These are phyloP conservation scores for Cyclura pinguis DNA, from an alignment of 2,797 vertebrate genomes.

Conservation along the genomic window DNA sequence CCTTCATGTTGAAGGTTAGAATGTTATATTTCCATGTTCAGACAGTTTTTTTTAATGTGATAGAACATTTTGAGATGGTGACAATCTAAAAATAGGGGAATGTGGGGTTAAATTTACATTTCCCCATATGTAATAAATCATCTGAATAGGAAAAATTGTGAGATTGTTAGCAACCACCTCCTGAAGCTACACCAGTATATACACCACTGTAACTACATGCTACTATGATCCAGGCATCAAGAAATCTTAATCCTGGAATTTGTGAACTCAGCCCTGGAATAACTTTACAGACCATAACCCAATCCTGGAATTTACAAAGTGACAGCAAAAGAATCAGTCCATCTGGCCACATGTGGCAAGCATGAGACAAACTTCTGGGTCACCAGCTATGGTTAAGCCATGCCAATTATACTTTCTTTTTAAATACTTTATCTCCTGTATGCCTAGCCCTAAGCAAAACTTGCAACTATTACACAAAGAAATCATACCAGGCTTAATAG, in stretches of 20 bases:
- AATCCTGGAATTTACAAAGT: no score
- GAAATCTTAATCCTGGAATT: not conserved
- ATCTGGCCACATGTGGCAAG: not conserved
- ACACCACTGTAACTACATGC: no score
- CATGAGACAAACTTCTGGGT: not conserved
- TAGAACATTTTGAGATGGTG: no score
- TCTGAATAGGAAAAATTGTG: not conserved
- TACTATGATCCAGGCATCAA: not conserved
- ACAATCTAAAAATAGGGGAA: no score
- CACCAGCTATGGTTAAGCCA: not conserved
- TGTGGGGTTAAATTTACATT: no score
- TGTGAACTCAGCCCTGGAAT: not conserved
- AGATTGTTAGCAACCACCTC: not conserved
- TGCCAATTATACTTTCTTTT: not conserved
- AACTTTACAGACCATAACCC: no score
- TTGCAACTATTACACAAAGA: not conserved
- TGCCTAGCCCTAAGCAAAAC: not conserved
- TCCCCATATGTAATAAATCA: no score
- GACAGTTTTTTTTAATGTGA: no score
- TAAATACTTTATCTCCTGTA: not conserved
- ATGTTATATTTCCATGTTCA: no score
- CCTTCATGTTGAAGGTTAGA: no score
- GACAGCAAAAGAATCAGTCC: not conserved
- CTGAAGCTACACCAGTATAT: not conserved
- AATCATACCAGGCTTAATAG: not conserved